These are phyloP conservation scores for Tachina fera DNA, from an alignment of 2,888 invertebrate species.

Conservation along the genomic window DNA sequence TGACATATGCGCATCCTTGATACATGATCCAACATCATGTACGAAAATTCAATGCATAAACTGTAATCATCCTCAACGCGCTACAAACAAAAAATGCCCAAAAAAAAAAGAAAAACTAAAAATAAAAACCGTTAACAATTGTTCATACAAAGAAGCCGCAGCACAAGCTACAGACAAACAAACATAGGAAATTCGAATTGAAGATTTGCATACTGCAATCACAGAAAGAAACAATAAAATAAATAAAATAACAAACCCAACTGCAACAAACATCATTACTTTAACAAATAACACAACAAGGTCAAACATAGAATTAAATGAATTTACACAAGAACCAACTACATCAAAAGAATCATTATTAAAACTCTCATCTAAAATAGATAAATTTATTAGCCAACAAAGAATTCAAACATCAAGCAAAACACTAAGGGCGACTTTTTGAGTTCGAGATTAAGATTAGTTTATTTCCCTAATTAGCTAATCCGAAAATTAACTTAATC, in stretches of 20 bases:
- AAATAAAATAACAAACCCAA: not conserved
- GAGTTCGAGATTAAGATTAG: no score
- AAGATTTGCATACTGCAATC: not conserved
- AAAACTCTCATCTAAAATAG: no score
- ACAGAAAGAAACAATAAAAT: slow-evolving; percentile 9
- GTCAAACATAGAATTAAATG: not conserved
- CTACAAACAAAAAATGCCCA: slow-evolving; percentile 45
- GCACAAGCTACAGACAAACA: not conserved
- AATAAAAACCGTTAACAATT: slow-evolving; percentile 31
- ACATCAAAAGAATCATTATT: not conserved
- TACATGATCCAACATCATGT: slow-evolving; percentile 43
- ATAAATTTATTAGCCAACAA: no score
- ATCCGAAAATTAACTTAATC: no score
- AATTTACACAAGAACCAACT: not conserved
- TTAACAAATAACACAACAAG: not conserved
- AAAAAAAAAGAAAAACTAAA: slow-evolving; percentile 47
- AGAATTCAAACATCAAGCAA: no score
- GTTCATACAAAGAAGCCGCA: slow-evolving; percentile 29
- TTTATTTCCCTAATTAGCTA: no score
- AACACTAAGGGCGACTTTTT: no score
- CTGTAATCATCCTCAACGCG: slow-evolving; percentile 24
- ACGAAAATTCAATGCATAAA: slow-evolving; percentile 43
- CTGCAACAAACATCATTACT: not conserved
- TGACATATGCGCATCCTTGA: slow-evolving; percentile 28
- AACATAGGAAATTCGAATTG: not conserved